A percentile compares a stretch with the other conserved stretches of the same genome.
phyloP scores from a whole-genome alignment of 2,797 vertebrate species.

The Fundulus diaphanus region DNA sequence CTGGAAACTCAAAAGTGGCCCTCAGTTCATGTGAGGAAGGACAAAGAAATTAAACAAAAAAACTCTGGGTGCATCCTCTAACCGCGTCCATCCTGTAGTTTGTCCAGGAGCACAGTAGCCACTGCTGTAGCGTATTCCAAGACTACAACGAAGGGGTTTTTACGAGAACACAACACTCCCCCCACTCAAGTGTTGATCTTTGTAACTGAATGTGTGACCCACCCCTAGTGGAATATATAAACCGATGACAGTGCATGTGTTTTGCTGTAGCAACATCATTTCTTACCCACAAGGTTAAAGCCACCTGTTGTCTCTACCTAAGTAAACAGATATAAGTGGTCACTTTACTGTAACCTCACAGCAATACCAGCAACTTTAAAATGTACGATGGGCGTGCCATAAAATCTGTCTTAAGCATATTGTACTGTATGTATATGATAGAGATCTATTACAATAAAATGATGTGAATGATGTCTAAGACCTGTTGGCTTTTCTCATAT shows the following conservation, averaged over 20 bases:
- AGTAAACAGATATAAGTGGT: constrained; percentile 60
- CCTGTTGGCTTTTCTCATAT: background rate
- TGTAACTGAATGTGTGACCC: constrained; percentile 72
- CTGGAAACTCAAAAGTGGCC: constrained; percentile 27
- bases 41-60: background rate
- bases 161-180: constrained; percentile 41
- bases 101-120: constrained; percentile 70
- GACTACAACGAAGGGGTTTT: constrained; percentile 53
- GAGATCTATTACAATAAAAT: constrained; percentile 77
- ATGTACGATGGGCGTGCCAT: constrained; percentile 81
- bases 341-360: constrained; percentile 79
- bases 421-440: constrained; percentile 82
- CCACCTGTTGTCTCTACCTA: constrained; percentile 64
- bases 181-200: constrained; percentile 58
- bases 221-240: constrained; percentile 72
- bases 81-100: constrained; percentile 51
- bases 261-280: constrained; percentile 75
- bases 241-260: constrained; percentile 78
- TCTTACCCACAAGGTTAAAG: constrained; percentile 57
- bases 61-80: constrained; percentile 31
- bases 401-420: constrained; percentile 78
- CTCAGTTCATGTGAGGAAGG: background rate
- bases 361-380: constrained; percentile 80
- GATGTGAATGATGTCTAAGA: constrained; percentile 46
- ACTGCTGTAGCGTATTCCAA: constrained; percentile 76